These are phyloP conservation scores for Meiosimyza platycephala DNA, from an alignment of 2,888 invertebrate species.

Conservation along the genomic window DNA sequence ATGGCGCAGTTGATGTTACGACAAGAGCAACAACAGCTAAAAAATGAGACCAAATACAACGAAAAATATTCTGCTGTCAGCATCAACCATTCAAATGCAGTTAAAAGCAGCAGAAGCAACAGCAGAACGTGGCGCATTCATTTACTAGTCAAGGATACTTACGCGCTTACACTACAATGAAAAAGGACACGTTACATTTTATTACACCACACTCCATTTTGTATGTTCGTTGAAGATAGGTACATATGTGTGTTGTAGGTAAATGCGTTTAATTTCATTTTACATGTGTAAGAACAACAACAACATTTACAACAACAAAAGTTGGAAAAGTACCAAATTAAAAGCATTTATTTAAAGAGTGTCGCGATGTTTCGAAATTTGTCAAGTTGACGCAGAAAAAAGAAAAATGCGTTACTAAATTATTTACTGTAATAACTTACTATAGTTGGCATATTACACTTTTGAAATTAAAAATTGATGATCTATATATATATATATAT, in stretches of 20 bases:
- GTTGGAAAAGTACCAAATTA: neutral
- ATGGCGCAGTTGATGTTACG: constrained; percentile 13
- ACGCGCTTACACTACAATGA: neutral
- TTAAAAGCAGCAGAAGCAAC: constrained; percentile 7
- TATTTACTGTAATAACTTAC: too few species aligned
- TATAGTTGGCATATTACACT: too few species aligned
- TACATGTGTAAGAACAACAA: neutral
- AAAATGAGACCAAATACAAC: neutral
- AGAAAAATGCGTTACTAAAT: too few species aligned
- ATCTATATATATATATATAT: too few species aligned
- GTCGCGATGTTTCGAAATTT: constrained; percentile 18
- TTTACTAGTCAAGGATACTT: too few species aligned
- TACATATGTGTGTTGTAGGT: too few species aligned
- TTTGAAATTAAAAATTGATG: too few species aligned
- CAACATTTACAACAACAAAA: neutral
- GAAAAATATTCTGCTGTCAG: constrained; percentile 1
- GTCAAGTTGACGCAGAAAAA: neutral
- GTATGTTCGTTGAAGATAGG: too few species aligned
- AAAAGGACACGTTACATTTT: neutral
- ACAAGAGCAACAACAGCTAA: constrained; percentile 17
- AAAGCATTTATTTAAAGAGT: constrained; percentile 19
- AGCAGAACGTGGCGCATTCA: neutral
- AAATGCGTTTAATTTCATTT: constrained; percentile 25
- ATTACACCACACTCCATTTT: neutral
- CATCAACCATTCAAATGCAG: constrained; percentile 24